Evolutionary conservation across 2,113 vertebrate genomes (phyloP), one percentile per base, ranked within the genome.

Genomic region (Ursus arctos): DNA sequence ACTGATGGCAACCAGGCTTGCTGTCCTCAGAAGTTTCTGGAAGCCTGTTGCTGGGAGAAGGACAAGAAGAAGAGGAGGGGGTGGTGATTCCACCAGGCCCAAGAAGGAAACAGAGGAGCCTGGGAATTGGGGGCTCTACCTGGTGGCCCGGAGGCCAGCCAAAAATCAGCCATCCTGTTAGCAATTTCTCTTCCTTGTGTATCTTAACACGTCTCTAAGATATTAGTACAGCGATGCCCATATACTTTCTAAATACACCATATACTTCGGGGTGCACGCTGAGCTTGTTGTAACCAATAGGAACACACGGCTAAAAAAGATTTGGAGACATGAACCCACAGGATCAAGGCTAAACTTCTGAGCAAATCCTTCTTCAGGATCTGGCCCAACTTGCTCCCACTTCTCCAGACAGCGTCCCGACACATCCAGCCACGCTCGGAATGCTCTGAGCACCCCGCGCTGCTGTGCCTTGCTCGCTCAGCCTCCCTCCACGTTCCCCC

Each of bases 341-440:
- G 24, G 53, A 36, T 15, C 19, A 67, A 36, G 72, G 15, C 84
- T 11, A 55, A 51, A 31, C 31, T 28, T 21, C 47, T n/a, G 4
- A 12, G 61, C 28, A 24, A 7, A 51, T 22, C 63, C 47, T 55
- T 24, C 16, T 6, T 33, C 71, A 13, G 57, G n/a, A 11, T 13
- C 24, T 36, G 59, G 19, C 19, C 28, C 65, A 49, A n/a, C 28
- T 53, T 2, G 33, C 57, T 47, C 28, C 43, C 7, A 10, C 8
- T 33, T 55, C 47, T 36, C 61, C 31, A 67, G 53, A 21, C 18
- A 3, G 40, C 3, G 28, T 26, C 36, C 55, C 40, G 0, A 10
- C n/a, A 6, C 0, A 0, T 1, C 14, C n/a, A 8, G 31, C 51
- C 7, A 4, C 0, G n/a, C 18, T 40, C 14, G 12, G 63, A n/a